Evolutionary conservation across 1,140 invertebrate species (phyloP), one percentile per base, ranked within the genome.

Genomic region (Andricus grossulariae): DNA sequence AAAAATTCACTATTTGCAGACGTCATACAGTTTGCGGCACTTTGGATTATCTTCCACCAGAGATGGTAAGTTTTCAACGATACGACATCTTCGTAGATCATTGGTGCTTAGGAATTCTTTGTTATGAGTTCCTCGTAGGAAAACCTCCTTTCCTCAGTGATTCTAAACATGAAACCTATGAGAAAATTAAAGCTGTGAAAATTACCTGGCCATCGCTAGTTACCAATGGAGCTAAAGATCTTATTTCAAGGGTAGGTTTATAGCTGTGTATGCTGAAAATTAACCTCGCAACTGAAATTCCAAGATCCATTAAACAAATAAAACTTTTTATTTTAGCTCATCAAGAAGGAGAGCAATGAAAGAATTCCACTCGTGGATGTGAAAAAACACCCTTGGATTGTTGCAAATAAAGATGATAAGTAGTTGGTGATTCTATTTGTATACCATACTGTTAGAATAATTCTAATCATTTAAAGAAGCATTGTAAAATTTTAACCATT

Each of bases 51-150:
- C 90, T 99, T 10, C 96, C 97, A 13, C 98, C 98, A 5, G 98
- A 99, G 92, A 98, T 99, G 97, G 93, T 98, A 13, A 93, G 93
- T 76, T 93, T 94, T 10, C 92, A 94, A 87, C 87, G 92, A 0
- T 97, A 98, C 86, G 94, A 96, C 84, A 93, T 96, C 55, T 94
- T 94, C 74, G 96, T 97, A 2, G 97, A 98, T 90, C 93, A 96
- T 73, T 98, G 97, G 97, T 97, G 97, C 89, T 92, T 99, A 55
- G 98, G 98, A 45, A 95, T 99, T 52, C 92, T 99, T 0, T 96
- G 97, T 82, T 99, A 98, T 88, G 98, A 99, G 92, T 98, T 99
- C 91, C 92, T 99, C 0, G 96, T 97, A 6, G 98, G 98, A 0
- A 94, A 93, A 73, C 97, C 98, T n/a, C 98, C 98, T 25, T 99